A percentile compares a stretch with the other conserved stretches of the same genome.
phyloP scores from a whole-genome alignment of 2,797 vertebrate genomes.

The Poeciliopsis turneri region DNA sequence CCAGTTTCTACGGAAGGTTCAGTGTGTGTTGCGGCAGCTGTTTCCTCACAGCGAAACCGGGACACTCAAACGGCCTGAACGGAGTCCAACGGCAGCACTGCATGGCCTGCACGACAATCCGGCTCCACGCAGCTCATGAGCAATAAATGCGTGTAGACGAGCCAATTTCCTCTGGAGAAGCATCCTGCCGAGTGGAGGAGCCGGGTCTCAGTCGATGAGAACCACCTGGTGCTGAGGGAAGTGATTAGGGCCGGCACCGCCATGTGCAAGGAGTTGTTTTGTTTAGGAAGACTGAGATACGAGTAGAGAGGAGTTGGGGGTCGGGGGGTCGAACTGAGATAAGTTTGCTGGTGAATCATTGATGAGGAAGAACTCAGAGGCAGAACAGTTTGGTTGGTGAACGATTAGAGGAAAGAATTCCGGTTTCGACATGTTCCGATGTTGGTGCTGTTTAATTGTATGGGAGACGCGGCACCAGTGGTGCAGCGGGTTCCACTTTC shows the following conservation, averaged over 20 bases:
- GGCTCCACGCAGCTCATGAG: slow-evolving; percentile 43
- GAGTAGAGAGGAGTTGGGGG: neutral
- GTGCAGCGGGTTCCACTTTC: slow-evolving; percentile 41
- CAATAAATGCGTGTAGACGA: slow-evolving; percentile 67
- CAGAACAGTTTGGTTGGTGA: slow-evolving; percentile 58
- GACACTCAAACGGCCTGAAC: slow-evolving; percentile 37
- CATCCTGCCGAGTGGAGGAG: slow-evolving; percentile 58
- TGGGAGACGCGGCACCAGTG: slow-evolving; percentile 49
- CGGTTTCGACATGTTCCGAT: slow-evolving; percentile 53
- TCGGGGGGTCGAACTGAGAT: slow-evolving; percentile 21
- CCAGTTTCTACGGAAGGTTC: slow-evolving; percentile 65
- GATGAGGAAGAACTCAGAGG: slow-evolving; percentile 54
- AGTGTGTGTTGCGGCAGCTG: slow-evolving; percentile 55
- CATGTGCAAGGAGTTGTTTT: slow-evolving; percentile 60
- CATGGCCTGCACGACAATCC: slow-evolving; percentile 38
- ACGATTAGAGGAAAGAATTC: slow-evolving; percentile 56
- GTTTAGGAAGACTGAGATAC: slow-evolving; percentile 58
- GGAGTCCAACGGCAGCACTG: slow-evolving; percentile 41
- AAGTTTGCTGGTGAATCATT: slow-evolving; percentile 67
- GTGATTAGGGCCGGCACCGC: slow-evolving; percentile 72
- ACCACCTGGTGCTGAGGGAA: slow-evolving; percentile 78
- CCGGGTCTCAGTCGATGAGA: slow-evolving; percentile 73
- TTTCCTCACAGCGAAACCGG: slow-evolving; percentile 39
- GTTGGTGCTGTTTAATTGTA: slow-evolving; percentile 27
- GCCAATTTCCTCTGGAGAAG: slow-evolving; percentile 76